phyloP scores from a whole-genome alignment of 2,113 vertebrate species.

The Coturnix japonica region DNA sequence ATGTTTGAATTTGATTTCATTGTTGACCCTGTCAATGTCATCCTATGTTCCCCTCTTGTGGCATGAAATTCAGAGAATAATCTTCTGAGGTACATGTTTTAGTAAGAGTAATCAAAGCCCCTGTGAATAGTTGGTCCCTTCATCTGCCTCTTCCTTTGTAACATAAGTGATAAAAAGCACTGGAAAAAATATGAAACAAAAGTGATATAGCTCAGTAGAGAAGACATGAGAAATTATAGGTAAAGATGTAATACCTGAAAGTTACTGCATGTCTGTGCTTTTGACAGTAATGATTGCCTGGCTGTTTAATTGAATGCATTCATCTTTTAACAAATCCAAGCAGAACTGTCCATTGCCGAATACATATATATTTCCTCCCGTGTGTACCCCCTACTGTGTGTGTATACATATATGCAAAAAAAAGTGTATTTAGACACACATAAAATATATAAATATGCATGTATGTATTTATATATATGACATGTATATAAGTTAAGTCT shows the following conservation, averaged over 20 bases:
- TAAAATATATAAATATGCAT: not conserved
- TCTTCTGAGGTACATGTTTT: not conserved
- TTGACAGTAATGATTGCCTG: not conserved
- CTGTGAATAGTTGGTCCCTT: not conserved
- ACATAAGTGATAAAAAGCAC: not conserved
- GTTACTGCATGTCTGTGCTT: not conserved
- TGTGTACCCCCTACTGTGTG: accelerated
- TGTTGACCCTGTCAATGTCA: not conserved
- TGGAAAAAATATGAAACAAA: not conserved
- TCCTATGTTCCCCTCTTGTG: not conserved
- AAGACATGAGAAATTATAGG: accelerated
- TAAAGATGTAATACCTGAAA: not conserved
- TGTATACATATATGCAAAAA: accelerated
- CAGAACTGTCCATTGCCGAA: not conserved
- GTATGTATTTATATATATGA: not conserved
- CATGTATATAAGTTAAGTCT: not conserved
- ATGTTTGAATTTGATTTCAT: not conserved
- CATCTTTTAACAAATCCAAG: not conserved
- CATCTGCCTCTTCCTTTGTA: not conserved
- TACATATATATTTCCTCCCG: not conserved
- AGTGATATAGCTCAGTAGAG: not conserved
- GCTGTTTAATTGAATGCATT: not conserved
- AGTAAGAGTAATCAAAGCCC: not conserved
- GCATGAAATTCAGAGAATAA: not conserved
- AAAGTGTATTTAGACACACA: accelerated